Evolutionary conservation across 1,140 invertebrate species (phyloP).

Genomic region (Leguminivora glycinivorella): DNA sequence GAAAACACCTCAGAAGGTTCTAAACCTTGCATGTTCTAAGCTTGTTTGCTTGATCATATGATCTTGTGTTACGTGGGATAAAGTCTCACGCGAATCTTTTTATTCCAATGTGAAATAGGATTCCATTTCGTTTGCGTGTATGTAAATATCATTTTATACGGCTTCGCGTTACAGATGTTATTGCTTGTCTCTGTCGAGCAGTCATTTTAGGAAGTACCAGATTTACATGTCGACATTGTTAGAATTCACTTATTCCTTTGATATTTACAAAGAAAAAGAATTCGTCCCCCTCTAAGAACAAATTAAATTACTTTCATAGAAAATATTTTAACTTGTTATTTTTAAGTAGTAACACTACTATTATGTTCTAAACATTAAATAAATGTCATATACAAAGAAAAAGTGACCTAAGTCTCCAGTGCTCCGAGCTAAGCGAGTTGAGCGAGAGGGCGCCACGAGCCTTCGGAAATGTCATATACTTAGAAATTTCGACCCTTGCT

Average conservation of each 20-base stretch:
- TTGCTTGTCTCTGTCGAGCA: constrained; percentile 34
- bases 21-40: background rate
- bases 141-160: constrained; percentile 24
- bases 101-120: constrained; percentile 23
- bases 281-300: no score
- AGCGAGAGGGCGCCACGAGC: no score
- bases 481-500: no score
- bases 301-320: no score
- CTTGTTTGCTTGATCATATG: constrained; percentile 10
- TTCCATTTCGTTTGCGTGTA: constrained; percentile 20
- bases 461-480: no score
- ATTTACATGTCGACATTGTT: constrained; percentile 14
- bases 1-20: no score
- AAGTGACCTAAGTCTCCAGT: no score
- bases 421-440: no score
- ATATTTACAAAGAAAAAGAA: background rate
- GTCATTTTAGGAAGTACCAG: constrained; percentile 4
- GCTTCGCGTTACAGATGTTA: constrained; percentile 39
- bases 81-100: constrained; percentile 19
- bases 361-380: no score
- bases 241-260: background rate
- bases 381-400: no score
- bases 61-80: constrained; percentile 13
- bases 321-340: no score
- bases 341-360: no score